Base-by-base conservation (phyloP, 2,797 vertebrate species). In the Diceros bicornis region DNA sequence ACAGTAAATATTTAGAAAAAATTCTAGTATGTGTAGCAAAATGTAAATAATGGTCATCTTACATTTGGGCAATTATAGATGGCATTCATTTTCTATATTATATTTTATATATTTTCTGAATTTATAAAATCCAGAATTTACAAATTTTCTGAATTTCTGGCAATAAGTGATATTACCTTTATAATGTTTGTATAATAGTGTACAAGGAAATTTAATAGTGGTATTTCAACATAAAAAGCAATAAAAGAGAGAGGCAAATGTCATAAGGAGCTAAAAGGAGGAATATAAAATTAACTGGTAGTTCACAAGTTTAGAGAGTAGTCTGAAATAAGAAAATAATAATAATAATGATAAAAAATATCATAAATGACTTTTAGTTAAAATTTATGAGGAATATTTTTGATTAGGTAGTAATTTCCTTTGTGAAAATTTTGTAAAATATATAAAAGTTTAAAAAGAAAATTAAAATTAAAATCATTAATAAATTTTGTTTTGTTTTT, bases 1-100 rank as follows among this genome's bases (percentile, higher is more conserved):
- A 94, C 1, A 64, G 37, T 84, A 89, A 93, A 93, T 81, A 72
- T 81, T 77, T 92, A 27, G 23, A 78, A 4, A 91, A 82, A 92
- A 72, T 14, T 55, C 16, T 83, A 83, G 14, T 47, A 32, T 29
- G 59, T 66, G 89, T n/a, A 94, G 41, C 37, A 94, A 89, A 88
- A 75, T 88, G 0, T 69, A 85, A 89, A 64, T 61, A 29, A 89
- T 81, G 3, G 6, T 85, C 34, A 85, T 71, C 18, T 92, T 62
- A 96, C 21, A 5, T 10, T 89, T 78, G 50, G 20, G 10, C 47
- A 83, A 59, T 85, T 91, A 50, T 25, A 89, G 27, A 41, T 79
- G 37, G 55, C 4, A 47, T 91, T 78, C 2, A 27, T 82, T 85
- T 95, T 86, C 41, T 77, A 17, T 34, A 29, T 47, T 86, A 37